Base-by-base conservation (phyloP, 23 tunicate genomes). In the Botrylloides violaceus region DNA sequence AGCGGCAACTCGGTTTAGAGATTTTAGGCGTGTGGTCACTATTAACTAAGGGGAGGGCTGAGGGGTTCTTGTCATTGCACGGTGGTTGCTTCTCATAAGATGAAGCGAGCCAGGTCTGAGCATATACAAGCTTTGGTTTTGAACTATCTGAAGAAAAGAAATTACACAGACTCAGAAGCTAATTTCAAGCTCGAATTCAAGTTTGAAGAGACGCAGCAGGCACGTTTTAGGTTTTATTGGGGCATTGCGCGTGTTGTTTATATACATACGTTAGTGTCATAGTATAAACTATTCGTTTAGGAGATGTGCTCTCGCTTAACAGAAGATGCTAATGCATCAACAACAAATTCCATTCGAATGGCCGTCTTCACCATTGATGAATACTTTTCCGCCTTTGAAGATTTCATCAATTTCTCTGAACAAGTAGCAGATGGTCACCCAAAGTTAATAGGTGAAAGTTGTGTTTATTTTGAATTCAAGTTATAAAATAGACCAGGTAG, bases 51-150 rank as follows among this genome's bases (percentile, higher is more conserved):
- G n/a, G n/a, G n/a, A n/a, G n/a, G n/a, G n/a, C n/a, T n/a, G n/a
- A n/a, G n/a, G n/a, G n/a, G n/a, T n/a, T n/a, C n/a, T n/a, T n/a
- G n/a, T n/a, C n/a, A n/a, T n/a, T n/a, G n/a, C n/a, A n/a, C n/a
- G n/a, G n/a, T n/a, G n/a, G n/a, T n/a, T n/a, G n/a, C n/a, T n/a
- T n/a, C 15, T 43, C 53, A 15, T 43, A 63, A 63, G 29, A 79
- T 79, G 83, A 79, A 79, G 68, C 65, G 83, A 1, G 73, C 83
- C n/a, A 50, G 83, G 12, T 49, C 68, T 20, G 83, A 79, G 36
- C 83, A 79, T 24, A 70, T 79, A 15, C 83, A 79, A 79, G 64
- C 66, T 2, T 35, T 72, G 29, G 63, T 70, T 30, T 56, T 79
- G n/a, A 35, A 27, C 21, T 58, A 79, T 58, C 37, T 79, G 56